Base-by-base conservation (phyloP, 2,797 vertebrate genomes). In the Anisognathus igniventris region DNA sequence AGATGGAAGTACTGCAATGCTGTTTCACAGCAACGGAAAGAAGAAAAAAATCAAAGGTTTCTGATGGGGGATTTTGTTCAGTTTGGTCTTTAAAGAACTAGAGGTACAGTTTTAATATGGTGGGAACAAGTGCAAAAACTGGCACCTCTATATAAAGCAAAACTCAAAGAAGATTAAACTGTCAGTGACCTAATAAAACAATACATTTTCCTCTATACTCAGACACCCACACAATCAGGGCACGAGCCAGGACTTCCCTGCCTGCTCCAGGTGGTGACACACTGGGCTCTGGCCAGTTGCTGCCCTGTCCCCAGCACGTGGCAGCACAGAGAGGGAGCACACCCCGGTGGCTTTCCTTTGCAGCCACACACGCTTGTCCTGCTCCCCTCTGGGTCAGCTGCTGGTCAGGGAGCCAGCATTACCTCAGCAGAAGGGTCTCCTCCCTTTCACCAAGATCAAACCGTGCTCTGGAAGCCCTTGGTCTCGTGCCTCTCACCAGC, bases 271-370 rank as follows among this genome's bases (percentile, higher is more conserved):
- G 82, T 11, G 4, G 13, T 4, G 17, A 37, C 4, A 2, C 37
- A 3, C 23, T 25, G 0, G 0, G 27, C 7, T 17, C 37, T 9
- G 28, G 64, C 12, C 1, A 3, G 2, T 0, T 37, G 56, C 30
- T 23, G 57, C 20, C 68, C 27, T 48, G 14, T 76, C 10, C 40
- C 4, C 0, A 0, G 74, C 30, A 31, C 3, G 18, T 0, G 0
- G 39, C 56, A 14, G 37, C 1, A 3, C 5, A 5, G 9, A 15
- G 44, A 40, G 45, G 20, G 18, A 92, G 22, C 20, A 16, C 8
- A 6, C 10, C 14, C 15, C 78, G 70, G 61, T 1, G 0, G 19
- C 44, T 44, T 13, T 53, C 42, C 42, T 48, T 2, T 5, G 56
- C 68, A 83, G 53, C 22, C 54, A 61, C 50, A 24, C 10, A 5